A percentile compares a stretch with the other conserved stretches of the same genome.
Conservation (phyloP, 2,888 invertebrate species). For the Cybosia mesomella region DNA sequence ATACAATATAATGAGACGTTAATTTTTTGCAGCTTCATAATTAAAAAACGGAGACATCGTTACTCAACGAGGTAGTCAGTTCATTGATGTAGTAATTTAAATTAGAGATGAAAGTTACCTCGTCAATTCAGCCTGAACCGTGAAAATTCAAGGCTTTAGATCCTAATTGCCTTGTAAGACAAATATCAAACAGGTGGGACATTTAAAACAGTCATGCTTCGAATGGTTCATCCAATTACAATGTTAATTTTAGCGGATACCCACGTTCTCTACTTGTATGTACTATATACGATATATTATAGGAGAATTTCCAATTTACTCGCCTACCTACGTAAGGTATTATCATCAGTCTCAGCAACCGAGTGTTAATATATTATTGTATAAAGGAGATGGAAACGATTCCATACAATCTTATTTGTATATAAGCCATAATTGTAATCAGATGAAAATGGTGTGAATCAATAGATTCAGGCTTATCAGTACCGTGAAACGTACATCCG, state of each 20-base stretch:
- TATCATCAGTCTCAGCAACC: too few relatives aligned
- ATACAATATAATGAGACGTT: not conserved
- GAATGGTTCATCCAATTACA: slow-evolving; percentile 62
- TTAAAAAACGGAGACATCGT: slow-evolving; percentile 21
- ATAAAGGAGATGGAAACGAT: too few relatives aligned
- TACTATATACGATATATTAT: not conserved
- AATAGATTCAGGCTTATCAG: too few relatives aligned
- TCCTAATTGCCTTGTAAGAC: slow-evolving; percentile 65
- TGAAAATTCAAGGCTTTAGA: slow-evolving; percentile 57
- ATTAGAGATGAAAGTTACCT: slow-evolving; percentile 32
- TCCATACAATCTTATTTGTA: too few relatives aligned
- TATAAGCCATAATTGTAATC: too few relatives aligned
- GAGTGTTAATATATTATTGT: too few relatives aligned
- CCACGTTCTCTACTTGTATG: slow-evolving; percentile 11
- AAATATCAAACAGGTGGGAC: slow-evolving; percentile 58
- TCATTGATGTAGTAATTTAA: slow-evolving; percentile 18
- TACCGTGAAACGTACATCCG: too few relatives aligned
- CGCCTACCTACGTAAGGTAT: too few relatives aligned
- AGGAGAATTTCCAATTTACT: too few relatives aligned
- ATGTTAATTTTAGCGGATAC: slow-evolving; percentile 37
- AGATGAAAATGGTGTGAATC: too few relatives aligned
- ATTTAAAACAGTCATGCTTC: slow-evolving; percentile 57
- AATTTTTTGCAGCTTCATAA: not conserved
- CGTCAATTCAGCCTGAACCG: slow-evolving; percentile 36
- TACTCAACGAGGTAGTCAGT: slow-evolving; percentile 33